Evolutionary conservation across 2,888 invertebrate species (phyloP).

Genomic region (Biston betularia): DNA sequence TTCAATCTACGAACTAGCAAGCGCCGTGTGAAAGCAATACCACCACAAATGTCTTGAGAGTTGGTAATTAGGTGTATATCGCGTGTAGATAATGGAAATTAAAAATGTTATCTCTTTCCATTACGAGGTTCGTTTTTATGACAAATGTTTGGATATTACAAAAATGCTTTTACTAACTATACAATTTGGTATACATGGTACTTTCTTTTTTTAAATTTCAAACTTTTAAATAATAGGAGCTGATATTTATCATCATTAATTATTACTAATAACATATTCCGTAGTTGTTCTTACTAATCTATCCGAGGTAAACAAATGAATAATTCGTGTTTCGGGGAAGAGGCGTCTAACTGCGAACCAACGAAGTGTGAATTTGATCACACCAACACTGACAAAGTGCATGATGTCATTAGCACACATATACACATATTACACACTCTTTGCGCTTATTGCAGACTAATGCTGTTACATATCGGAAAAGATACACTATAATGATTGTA

Average conservation of each 20-base stretch:
- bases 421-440: neutral
- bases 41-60: no score
- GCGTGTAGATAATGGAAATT: no score
- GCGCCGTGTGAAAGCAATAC: no score
- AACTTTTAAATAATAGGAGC: no score
- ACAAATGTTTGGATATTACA: no score
- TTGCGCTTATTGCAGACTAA: conserved; percentile 5
- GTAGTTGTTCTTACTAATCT: neutral
- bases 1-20: neutral
- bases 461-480: conserved; percentile 3
- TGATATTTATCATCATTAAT: no score
- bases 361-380: conserved; percentile 61
- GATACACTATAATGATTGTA: neutral
- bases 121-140: no score
- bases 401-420: conserved; percentile 61
- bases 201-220: no score
- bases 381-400: conserved; percentile 49
- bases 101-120: no score
- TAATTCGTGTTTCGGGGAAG: conserved; percentile 56
- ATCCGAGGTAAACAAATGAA: conserved; percentile 50
- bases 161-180: no score
- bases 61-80: no score
- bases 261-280: conserved; percentile 16
- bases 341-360: conserved; percentile 38
- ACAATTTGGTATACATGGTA: no score